Evolutionary conservation across 2,797 vertebrate species (phyloP).

Genomic region (Argyrosomus regius): DNA sequence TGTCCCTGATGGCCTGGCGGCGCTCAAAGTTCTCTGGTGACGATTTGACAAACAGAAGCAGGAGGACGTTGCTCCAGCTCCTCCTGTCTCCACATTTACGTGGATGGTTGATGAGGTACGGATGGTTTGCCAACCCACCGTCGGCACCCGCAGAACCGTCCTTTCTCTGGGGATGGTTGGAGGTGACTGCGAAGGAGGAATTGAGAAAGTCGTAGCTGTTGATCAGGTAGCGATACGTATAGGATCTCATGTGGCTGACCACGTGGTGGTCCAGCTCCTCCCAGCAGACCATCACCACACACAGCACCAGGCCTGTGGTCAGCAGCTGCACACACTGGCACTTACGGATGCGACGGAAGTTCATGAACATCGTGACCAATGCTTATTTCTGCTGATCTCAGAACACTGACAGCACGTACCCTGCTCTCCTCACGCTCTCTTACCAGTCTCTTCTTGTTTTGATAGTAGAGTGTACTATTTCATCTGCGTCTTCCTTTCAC

Average conservation of each 20-base stretch:
- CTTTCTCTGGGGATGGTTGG: constrained; percentile 50
- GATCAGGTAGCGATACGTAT: constrained; percentile 92
- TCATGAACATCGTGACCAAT: constrained; percentile 84
- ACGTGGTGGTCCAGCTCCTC: constrained; percentile 87
- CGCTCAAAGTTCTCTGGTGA: constrained; percentile 88
- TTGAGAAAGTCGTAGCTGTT: constrained; percentile 93
- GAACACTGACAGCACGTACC: background rate
- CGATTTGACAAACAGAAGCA: constrained; percentile 93
- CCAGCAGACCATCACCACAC: constrained; percentile 89
- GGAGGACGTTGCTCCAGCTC: constrained; percentile 84
- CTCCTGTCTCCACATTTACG: constrained; percentile 79
- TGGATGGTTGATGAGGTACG: constrained; percentile 80
- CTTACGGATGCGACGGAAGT: constrained; percentile 88
- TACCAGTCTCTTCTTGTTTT: background rate
- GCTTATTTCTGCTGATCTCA: background rate
- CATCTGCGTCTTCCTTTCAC: constrained; percentile 1
- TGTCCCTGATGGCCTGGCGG: constrained; percentile 90
- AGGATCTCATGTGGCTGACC: constrained; percentile 91
- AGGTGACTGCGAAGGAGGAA: constrained; percentile 81
- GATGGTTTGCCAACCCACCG: background rate
- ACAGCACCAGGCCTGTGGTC: constrained; percentile 88
- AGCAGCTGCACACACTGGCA: constrained; percentile 87
- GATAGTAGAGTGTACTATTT: background rate
- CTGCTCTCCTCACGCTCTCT: background rate
- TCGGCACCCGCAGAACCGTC: constrained; percentile 52